phyloP scores from a whole-genome alignment of 2,797 vertebrate genomes.

The Chiloscyllium punctatum region DNA sequence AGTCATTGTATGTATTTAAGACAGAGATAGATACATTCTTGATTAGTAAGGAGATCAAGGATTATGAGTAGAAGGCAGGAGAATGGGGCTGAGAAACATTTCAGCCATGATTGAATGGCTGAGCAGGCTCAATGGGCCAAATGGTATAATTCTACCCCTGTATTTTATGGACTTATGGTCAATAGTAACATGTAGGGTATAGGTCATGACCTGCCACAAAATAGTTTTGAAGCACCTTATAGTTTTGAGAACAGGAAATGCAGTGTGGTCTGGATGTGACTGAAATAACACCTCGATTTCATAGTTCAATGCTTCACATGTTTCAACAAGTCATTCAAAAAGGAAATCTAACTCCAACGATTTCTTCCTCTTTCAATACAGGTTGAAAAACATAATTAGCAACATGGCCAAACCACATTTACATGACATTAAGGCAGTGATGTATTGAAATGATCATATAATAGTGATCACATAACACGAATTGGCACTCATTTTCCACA shows the following conservation, averaged over 20 bases:
- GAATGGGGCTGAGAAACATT: too few relatives aligned
- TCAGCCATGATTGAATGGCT: too few relatives aligned
- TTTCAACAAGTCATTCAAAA: conserved; percentile 1
- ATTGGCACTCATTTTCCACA: not conserved
- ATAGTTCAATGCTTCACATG: not conserved
- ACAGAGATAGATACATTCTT: too few relatives aligned
- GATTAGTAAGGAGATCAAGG: too few relatives aligned
- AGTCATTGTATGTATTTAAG: too few relatives aligned
- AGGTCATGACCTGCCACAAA: not conserved
- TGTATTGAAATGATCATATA: not conserved
- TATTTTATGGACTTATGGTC: not conserved
- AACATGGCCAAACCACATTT: not conserved
- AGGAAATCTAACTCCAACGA: not conserved
- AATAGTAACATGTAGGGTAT: not conserved
- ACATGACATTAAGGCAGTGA: not conserved
- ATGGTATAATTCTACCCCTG: too few relatives aligned
- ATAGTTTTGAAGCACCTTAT: too few relatives aligned
- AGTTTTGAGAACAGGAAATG: not conserved
- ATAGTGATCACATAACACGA: not conserved
- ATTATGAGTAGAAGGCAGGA: too few relatives aligned
- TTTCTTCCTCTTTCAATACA: conserved; percentile 17
- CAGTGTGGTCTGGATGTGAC: not conserved
- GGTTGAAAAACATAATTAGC: not conserved
- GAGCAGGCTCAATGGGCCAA: too few relatives aligned
- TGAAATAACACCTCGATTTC: not conserved